These are phyloP conservation scores for human DNA, from an alignment of 2,113 vertebrate species.

Conservation along the genomic window GRCh38 chr6:126033501-126034000, in stretches of 20 bases:
- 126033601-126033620: neutral
- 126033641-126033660: neutral
- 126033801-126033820: slow-evolving; percentile 58
- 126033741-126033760: neutral
- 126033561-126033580: neutral
- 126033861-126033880: slow-evolving; percentile 57
- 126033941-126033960: slow-evolving; percentile 65
- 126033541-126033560: neutral
- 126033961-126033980: slow-evolving; percentile 64
- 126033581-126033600: neutral
- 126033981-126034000: slow-evolving; percentile 53
- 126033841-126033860: neutral
- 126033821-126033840: slow-evolving; percentile 65
- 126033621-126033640: neutral
- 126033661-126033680: neutral
- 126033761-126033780: neutral
- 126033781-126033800: neutral
- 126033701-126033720: neutral
- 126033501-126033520: neutral
- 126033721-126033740: neutral
- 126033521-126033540: slow-evolving; percentile 39
- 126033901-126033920: slow-evolving; percentile 70
- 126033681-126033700: neutral
- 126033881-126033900: slow-evolving; percentile 55
- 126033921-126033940: slow-evolving; percentile 66